Conservation (phyloP, 2,113 vertebrate species). For the Marcusenius ussheri region DNA sequence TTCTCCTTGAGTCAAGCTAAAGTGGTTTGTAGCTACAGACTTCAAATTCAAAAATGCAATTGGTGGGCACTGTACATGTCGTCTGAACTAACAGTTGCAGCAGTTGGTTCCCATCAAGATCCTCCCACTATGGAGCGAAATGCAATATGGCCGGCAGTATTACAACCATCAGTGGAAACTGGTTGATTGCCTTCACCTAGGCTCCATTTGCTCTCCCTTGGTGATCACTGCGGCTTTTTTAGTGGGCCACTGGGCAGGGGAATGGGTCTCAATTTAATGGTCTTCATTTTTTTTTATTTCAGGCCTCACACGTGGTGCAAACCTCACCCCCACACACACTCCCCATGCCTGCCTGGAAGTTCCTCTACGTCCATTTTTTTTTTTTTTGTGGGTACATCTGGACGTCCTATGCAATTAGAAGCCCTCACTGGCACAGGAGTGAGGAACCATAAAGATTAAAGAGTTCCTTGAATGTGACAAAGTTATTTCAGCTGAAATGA, state of each 20-base stretch:
- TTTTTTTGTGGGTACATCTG: slow-evolving; percentile 49
- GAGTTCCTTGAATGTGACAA: slow-evolving; percentile 37
- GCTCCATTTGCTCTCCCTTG: not conserved
- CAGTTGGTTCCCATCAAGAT: slow-evolving; percentile 7
- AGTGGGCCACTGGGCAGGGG: not conserved
- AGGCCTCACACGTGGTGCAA: not conserved
- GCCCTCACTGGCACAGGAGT: slow-evolving; percentile 27
- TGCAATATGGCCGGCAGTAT: not conserved
- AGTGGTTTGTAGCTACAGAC: not conserved
- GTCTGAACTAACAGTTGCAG: not conserved
- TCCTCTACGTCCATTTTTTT: slow-evolving; percentile 33
- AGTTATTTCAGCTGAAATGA: slow-evolving; percentile 37
- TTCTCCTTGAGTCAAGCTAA: not conserved
- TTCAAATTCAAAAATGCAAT: not conserved
- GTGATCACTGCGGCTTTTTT: not conserved
- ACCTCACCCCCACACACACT: slow-evolving; percentile 19
- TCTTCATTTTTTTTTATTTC: not conserved
- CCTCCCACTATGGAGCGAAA: not conserved
- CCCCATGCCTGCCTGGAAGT: slow-evolving; percentile 27
- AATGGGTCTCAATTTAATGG: not conserved
- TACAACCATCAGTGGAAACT: slow-evolving; percentile 2
- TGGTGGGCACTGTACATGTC: not conserved
- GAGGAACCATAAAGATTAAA: slow-evolving; percentile 39
- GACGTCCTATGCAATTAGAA: slow-evolving; percentile 36
- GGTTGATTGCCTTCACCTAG: not conserved